phyloP scores from a whole-genome alignment of 2,797 vertebrate species.

The Syngnathus acus region DNA sequence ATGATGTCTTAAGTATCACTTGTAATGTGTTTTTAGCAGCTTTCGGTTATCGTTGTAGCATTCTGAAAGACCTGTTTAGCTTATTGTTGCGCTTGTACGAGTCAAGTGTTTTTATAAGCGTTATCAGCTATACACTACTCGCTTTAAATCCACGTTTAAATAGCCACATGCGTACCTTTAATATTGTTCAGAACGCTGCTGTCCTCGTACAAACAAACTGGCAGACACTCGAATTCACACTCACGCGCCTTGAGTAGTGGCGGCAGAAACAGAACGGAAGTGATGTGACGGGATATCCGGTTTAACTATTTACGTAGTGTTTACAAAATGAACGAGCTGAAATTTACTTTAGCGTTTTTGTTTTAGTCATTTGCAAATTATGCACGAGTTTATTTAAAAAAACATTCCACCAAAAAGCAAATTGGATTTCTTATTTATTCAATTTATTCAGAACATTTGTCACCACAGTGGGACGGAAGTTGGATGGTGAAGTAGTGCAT shows the following conservation, averaged over 20 bases:
- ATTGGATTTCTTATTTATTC: conserved; percentile 20
- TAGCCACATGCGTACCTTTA: conserved; percentile 49
- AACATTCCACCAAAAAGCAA: not conserved
- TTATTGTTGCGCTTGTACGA: not conserved
- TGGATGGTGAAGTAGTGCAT: conserved; percentile 61
- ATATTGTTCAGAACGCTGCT: conserved; percentile 47
- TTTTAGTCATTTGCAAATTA: not conserved
- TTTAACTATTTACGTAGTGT: no score
- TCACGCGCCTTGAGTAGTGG: conserved; percentile 33
- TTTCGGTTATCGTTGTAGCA: not conserved
- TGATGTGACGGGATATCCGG: conserved; percentile 7
- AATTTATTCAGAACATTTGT: conserved; percentile 60
- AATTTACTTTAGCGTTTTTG: no score
- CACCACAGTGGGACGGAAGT: conserved; percentile 50
- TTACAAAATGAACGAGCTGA: no score
- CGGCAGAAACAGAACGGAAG: not conserved
- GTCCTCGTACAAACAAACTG: conserved; percentile 55
- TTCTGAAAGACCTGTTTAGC: not conserved
- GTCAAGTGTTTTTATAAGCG: not conserved
- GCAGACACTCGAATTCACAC: conserved; percentile 23
- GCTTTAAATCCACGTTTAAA: not conserved
- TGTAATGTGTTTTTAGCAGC: not conserved
- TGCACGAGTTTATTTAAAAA: not conserved
- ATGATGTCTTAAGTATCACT: not conserved
- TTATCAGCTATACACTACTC: not conserved